Conservation (phyloP, 2,113 vertebrate genomes). For the Marmota flaviventris region DNA sequence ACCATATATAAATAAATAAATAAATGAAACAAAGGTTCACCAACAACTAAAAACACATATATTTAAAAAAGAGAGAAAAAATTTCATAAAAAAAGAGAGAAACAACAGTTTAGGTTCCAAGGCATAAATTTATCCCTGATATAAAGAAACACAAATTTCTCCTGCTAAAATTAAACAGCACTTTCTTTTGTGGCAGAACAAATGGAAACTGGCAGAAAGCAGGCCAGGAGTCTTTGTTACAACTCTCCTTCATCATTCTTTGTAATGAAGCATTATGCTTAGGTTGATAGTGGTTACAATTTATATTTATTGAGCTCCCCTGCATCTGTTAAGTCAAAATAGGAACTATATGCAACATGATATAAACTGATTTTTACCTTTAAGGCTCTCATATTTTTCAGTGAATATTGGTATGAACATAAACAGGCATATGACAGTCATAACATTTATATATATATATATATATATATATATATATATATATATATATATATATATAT, state of each 20-base stretch:
- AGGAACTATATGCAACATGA: not conserved
- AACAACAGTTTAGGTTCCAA: not conserved
- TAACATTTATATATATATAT: not conserved
- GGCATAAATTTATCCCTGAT: not conserved
- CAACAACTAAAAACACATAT: too few species aligned
- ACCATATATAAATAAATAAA: too few species aligned
- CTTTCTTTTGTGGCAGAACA: not conserved
- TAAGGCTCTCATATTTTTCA: slow-evolving; percentile 35
- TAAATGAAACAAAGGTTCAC: too few species aligned
- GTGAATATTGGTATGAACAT: not conserved
- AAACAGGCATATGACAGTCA: not conserved
- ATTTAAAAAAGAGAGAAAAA: too few species aligned
- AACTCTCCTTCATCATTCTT: slow-evolving; percentile 24
- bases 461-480: too few species aligned
- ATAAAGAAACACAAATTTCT: slow-evolving; percentile 6
- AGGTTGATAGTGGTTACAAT: not conserved
- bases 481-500: too few species aligned
- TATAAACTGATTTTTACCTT: slow-evolving; percentile 14
- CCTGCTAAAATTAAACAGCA: not conserved
- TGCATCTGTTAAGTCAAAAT: slow-evolving; percentile 29
- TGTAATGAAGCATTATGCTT: not conserved
- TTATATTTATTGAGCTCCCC: not conserved
- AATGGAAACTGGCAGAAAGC: not conserved
- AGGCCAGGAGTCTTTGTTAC: not conserved
- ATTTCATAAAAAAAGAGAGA: too few species aligned